Percentiles rank a stretch among this genome's conserved stretches.
Evolutionary conservation across 2,888 invertebrate species (phyloP).

Genomic region (Embidobia sp.): DNA sequence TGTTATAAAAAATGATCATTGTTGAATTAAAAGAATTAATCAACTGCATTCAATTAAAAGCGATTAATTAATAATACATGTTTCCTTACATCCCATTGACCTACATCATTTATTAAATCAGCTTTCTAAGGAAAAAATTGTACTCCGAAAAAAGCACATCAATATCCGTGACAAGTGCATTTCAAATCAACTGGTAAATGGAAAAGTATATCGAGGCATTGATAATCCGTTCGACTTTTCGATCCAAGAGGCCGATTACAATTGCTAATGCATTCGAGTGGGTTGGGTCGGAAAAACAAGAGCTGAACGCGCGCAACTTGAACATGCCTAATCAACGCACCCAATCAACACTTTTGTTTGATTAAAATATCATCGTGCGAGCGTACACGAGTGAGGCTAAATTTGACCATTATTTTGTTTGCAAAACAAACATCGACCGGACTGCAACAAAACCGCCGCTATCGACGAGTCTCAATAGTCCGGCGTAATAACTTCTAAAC

Average conservation of each 20-base stretch:
- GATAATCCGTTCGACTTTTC: not conserved
- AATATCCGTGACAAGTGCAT: not conserved
- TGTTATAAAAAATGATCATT: too few species aligned
- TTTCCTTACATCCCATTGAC: too few species aligned
- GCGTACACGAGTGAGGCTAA: too few species aligned
- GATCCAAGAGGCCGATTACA: conserved; percentile 10
- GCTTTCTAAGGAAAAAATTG: too few species aligned
- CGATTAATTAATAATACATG: too few species aligned
- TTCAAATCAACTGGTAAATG: conserved; percentile 1
- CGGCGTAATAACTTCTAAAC: conserved; percentile 32
- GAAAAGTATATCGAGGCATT: not conserved
- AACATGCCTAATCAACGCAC: conserved; percentile 5
- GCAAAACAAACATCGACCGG: too few species aligned
- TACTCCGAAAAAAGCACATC: too few species aligned
- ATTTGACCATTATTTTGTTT: too few species aligned
- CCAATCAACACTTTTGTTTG: not conserved
- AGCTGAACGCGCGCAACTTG: not conserved
- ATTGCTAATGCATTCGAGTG: conserved; percentile 22
- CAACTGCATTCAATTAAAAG: too few species aligned
- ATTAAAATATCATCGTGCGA: not conserved
- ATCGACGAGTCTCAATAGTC: conserved; percentile 26
- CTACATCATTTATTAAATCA: too few species aligned
- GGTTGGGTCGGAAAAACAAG: conserved; percentile 7
- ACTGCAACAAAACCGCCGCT: too few species aligned
- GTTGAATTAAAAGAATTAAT: too few species aligned